These are phyloP conservation scores for Trypoxylon attenuatum DNA, from an alignment of 2,888 invertebrate species.

Conservation along the genomic window DNA sequence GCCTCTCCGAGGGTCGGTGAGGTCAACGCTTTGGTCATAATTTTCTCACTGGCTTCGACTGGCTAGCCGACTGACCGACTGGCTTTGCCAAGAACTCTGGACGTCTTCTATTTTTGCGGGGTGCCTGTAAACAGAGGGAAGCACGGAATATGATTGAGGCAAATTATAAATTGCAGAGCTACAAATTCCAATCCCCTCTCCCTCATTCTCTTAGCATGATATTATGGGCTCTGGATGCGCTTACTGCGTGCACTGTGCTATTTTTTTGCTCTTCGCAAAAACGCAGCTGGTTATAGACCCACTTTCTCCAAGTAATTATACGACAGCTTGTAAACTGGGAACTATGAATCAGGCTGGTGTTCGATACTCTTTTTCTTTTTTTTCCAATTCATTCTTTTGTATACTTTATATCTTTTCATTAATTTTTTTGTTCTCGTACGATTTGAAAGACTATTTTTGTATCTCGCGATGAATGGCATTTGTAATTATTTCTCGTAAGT, in stretches of 20 bases:
- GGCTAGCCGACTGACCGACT: background rate
- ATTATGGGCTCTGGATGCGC: background rate
- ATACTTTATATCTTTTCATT: background rate
- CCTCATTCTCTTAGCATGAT: background rate
- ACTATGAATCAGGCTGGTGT: background rate
- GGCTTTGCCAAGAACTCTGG: background rate
- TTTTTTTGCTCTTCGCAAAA: background rate
- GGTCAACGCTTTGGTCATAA: constrained; percentile 44
- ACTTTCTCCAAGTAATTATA: background rate
- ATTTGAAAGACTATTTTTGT: no score
- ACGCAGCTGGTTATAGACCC: background rate
- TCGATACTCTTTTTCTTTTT: background rate
- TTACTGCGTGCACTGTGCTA: background rate
- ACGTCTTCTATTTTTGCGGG: constrained; percentile 11
- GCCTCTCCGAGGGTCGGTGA: constrained; percentile 25
- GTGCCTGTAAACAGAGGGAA: constrained; percentile 14
- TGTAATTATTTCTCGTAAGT: no score
- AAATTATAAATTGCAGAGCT: constrained; percentile 29
- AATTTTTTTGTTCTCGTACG: no score
- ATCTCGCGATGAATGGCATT: no score
- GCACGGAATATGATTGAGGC: constrained; percentile 16
- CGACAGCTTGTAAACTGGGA: constrained; percentile 12
- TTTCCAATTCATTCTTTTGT: background rate
- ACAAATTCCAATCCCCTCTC: background rate
- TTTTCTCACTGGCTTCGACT: constrained; percentile 12